A percentile compares a stretch with the other conserved stretches of the same genome.
Evolutionary conservation across 2,888 invertebrate genomes (phyloP).

Genomic region (Carterocephalus palaemon): DNA sequence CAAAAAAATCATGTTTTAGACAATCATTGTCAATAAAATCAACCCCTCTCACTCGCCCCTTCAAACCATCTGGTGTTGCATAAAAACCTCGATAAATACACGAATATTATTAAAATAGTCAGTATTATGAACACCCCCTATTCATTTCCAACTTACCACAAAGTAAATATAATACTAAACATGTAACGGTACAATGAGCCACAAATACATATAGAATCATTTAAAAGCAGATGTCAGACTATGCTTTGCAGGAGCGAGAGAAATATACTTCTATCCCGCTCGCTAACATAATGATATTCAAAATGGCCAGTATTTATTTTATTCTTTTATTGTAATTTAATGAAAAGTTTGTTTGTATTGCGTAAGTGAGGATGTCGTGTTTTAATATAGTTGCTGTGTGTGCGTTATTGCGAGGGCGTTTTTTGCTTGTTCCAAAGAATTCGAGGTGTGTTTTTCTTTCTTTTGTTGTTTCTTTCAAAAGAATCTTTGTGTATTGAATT

Average conservation of each 20-base stretch:
- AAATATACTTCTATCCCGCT: conserved; percentile 39
- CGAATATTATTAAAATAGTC: conserved; percentile 18
- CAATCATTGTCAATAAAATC: conserved; percentile 7
- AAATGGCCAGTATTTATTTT: conserved; percentile 63
- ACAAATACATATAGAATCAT: conserved; percentile 33
- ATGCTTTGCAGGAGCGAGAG: conserved; percentile 34
- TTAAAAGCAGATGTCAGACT: conserved; percentile 53
- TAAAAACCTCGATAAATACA: not conserved
- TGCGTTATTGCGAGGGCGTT: conserved; percentile 43
- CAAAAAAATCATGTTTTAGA: not conserved
- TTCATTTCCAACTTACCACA: too few species aligned
- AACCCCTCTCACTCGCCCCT: too few species aligned
- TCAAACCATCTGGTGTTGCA: conserved; percentile 1
- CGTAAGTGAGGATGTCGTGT: conserved; percentile 47
- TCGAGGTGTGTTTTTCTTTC: conserved; percentile 32
- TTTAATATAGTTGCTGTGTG: conserved; percentile 55
- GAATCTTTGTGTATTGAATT: conserved; percentile 47
- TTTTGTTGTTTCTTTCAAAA: conserved; percentile 44
- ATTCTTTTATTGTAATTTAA: conserved; percentile 30
- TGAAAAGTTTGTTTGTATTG: conserved; percentile 44
- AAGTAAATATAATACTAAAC: conserved; percentile 14
- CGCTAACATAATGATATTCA: conserved; percentile 53
- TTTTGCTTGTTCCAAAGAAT: conserved; percentile 27
- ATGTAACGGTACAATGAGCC: conserved; percentile 24
- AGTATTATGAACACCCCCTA: conserved; percentile 11